Evolutionary conservation across 2,797 vertebrate genomes (phyloP).

Genomic region (Chromobotia macracanthus): DNA sequence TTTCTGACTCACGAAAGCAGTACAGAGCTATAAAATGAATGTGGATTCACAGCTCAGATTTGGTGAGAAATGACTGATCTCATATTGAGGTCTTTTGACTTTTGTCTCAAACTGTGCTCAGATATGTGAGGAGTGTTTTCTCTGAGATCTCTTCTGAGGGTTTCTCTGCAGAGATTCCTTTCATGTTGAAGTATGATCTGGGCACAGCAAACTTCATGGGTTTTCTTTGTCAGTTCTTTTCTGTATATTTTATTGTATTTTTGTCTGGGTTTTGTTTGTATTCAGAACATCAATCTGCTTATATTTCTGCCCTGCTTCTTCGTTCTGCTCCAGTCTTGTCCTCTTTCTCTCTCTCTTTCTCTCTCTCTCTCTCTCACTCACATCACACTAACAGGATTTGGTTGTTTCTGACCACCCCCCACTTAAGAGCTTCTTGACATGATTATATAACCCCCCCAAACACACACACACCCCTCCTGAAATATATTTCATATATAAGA

Average conservation of each 20-base stretch:
- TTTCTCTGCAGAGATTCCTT: too few species aligned
- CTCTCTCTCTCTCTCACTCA: background rate
- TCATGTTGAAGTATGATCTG: too few species aligned
- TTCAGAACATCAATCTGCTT: background rate
- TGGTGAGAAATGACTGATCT: too few species aligned
- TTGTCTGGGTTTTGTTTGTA: background rate
- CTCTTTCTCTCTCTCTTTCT: background rate
- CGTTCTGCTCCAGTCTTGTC: background rate
- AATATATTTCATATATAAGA: slow-evolving; percentile 58
- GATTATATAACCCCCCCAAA: slow-evolving; percentile 66
- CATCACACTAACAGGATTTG: slow-evolving; percentile 59
- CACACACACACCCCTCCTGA: background rate
- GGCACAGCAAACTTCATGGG: too few species aligned
- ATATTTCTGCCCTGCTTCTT: background rate
- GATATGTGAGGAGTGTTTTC: too few species aligned
- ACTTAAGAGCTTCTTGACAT: slow-evolving; percentile 62
- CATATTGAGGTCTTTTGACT: too few species aligned
- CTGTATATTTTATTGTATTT: background rate
- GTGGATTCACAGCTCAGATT: too few species aligned
- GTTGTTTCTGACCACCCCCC: slow-evolving; percentile 39
- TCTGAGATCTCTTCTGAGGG: too few species aligned
- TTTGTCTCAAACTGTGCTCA: too few species aligned
- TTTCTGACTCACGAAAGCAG: too few species aligned
- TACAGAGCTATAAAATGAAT: too few species aligned
- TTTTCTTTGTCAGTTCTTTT: too few species aligned